Conservation (phyloP, 2,113 vertebrate species). For the Procavia capensis region DNA sequence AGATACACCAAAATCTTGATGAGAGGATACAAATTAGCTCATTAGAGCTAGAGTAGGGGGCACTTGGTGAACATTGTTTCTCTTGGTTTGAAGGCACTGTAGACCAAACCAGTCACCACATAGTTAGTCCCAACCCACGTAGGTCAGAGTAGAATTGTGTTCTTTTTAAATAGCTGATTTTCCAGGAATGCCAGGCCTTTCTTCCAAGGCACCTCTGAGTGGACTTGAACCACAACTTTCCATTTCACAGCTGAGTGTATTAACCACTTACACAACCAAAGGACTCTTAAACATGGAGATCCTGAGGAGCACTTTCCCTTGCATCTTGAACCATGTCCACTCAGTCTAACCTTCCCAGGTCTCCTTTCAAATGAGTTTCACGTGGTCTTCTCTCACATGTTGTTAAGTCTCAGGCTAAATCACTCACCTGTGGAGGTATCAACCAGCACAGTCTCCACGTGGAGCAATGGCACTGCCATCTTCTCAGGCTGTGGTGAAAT, state of each 20-base stretch:
- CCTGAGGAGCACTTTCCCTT: fast-evolving
- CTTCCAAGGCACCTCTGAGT: too few relatives aligned
- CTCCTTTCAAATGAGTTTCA: not conserved
- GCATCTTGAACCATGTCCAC: fast-evolving
- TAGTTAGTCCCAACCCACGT: too few relatives aligned
- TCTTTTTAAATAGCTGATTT: too few relatives aligned
- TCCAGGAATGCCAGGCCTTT: too few relatives aligned
- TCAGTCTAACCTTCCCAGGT: too few relatives aligned
- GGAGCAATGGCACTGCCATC: not conserved
- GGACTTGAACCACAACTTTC: too few relatives aligned
- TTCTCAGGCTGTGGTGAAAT: not conserved
- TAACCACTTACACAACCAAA: too few relatives aligned
- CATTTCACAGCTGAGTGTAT: too few relatives aligned
- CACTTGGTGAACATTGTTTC: not conserved
- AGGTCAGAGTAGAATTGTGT: too few relatives aligned
- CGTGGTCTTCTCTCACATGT: fast-evolving
- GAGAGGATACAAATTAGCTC: not conserved
- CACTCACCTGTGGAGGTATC: fast-evolving
- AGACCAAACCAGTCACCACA: too few relatives aligned
- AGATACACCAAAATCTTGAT: not conserved
- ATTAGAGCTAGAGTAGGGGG: fast-evolving
- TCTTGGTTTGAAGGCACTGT: not conserved
- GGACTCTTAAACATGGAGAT: too few relatives aligned
- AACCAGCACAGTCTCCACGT: fast-evolving
- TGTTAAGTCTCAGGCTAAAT: not conserved